Evolutionary conservation across 2,113 vertebrate species (phyloP).

Genomic region (Microcebus murinus): DNA sequence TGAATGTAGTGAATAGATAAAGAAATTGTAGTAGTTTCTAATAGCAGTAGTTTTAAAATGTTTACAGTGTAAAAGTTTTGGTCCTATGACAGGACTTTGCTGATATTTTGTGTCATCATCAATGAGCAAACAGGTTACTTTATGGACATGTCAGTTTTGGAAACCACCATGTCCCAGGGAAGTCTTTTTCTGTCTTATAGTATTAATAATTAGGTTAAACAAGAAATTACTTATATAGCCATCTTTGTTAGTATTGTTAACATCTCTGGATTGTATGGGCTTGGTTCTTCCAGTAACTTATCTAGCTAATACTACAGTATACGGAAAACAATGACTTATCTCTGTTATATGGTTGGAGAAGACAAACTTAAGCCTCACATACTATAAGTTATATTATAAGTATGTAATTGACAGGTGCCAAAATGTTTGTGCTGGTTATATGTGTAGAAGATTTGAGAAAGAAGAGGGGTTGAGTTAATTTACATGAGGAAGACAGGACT

Average conservation of each 20-base stretch:
- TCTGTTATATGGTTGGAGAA: not conserved
- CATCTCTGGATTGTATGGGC: not conserved
- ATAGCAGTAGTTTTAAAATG: not conserved
- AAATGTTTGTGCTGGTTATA: not conserved
- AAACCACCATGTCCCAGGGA: not conserved
- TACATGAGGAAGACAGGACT: not conserved
- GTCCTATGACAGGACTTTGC: not conserved
- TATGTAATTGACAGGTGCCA: not conserved
- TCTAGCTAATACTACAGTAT: not conserved
- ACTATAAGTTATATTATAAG: not conserved
- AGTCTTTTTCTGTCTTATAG: not conserved
- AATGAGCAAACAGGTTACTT: slow-evolving; percentile 7
- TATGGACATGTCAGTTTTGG: not conserved
- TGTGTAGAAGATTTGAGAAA: not conserved
- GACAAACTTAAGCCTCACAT: not conserved
- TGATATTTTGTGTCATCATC: not conserved
- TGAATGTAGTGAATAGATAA: not conserved
- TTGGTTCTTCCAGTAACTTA: not conserved
- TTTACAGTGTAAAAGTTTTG: not conserved
- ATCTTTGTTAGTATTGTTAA: not conserved
- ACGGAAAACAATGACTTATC: not conserved
- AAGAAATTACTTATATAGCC: not conserved
- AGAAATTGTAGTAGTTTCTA: not conserved
- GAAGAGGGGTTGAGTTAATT: not conserved
- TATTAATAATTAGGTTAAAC: not conserved